These are phyloP conservation scores for Brachionus koreanus DNA, from an alignment of 1,140 invertebrate species.

Conservation along the genomic window DNA sequence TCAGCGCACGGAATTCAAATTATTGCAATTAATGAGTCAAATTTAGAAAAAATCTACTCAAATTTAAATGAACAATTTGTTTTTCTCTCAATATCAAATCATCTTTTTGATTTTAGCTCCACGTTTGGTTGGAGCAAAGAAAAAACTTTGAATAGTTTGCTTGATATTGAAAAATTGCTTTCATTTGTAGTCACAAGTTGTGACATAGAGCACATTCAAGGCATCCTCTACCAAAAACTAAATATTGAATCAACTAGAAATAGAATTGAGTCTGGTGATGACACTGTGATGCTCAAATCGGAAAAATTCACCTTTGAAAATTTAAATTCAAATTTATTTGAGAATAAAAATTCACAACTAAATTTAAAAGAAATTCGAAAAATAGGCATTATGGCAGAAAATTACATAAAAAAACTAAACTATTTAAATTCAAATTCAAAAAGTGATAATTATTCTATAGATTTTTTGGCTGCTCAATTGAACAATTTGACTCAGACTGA, in stretches of 20 bases:
- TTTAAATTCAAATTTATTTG: not conserved
- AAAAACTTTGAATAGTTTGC: not conserved
- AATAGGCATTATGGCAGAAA: not conserved
- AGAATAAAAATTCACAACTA: not conserved
- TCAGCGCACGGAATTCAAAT: not conserved
- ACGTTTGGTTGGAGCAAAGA: not conserved
- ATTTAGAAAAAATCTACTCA: not conserved
- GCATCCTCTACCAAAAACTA: not conserved
- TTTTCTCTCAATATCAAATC: not conserved
- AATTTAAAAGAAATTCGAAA: not conserved
- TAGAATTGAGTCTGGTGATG: not conserved
- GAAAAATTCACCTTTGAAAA: not conserved
- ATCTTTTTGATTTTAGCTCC: not conserved
- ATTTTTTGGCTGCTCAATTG: not conserved
- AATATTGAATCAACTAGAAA: conserved; percentile 6
- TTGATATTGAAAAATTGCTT: not conserved
- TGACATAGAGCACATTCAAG: not conserved
- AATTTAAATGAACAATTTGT: conserved; percentile 1
- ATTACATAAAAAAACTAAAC: not conserved
- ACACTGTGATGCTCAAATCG: not conserved
- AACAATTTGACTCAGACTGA: not conserved
- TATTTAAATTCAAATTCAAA: not conserved
- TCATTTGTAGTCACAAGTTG: conserved; percentile 23
- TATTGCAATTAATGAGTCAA: not conserved
- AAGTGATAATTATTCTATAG: not conserved